Evolutionary conservation across 1,140 invertebrate species (phyloP), one percentile per base, ranked within the genome.

Genomic region (Rhizoglyphus robini): DNA sequence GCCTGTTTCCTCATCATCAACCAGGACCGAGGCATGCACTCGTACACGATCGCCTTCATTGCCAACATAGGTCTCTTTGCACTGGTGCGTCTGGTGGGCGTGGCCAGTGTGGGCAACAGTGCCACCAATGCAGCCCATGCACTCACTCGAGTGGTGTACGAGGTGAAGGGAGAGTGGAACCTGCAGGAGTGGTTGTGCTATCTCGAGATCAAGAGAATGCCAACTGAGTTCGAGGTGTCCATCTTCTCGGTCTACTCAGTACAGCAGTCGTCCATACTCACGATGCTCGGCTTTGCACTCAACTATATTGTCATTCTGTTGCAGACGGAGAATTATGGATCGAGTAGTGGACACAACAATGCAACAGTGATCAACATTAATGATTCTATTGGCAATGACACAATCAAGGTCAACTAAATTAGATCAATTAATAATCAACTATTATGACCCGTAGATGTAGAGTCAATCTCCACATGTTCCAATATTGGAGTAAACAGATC

Each of bases 321-420:
- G 27, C 58, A 60, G 29, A 60, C 58, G 29, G 58, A 60, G 36
- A 60, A 60, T 27, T 60, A 60, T 60, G 15, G 15, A 51, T 46
- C 54, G n/a, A n/a, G n/a, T n/a, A 41, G 36, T 41, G 8, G 8
- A 41, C 18, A 8, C 8, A 41, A 41, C 18, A 41, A 18, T 41
- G 18, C 36, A 18, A 41, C 36, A 41, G 18, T 18, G 36, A 41
- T 41, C 36, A 41, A 41, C 18, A 18, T 8, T 11, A 41, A 8
- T 41, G 36, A 41, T 41, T n/a, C n/a, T n/a, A n/a, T n/a, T n/a
- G n/a, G n/a, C n/a, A n/a, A n/a, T n/a, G n/a, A n/a, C n/a, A n/a
- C n/a, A n/a, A n/a, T n/a, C n/a, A 41, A 11, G 36, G 18, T 41
- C 36, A 41, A 41, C 36, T 11, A 11, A 11, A 41, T 18, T 41